These are phyloP conservation scores for Melieria crassipennis DNA, from an alignment of 2,888 invertebrate genomes.

Conservation along the genomic window DNA sequence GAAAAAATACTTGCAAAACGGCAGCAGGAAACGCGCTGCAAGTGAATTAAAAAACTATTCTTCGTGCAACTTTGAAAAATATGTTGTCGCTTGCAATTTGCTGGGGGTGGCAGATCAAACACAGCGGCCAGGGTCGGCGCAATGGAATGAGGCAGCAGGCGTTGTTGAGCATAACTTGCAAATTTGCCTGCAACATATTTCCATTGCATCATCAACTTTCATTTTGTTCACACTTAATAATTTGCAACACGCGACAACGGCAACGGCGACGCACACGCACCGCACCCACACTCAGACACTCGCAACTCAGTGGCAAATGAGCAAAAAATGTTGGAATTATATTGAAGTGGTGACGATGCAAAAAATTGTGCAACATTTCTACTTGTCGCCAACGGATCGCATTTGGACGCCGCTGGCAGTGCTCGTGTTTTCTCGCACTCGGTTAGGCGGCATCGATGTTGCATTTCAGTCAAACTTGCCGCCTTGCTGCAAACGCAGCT, in stretches of 20 bases:
- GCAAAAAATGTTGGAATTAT: neutral
- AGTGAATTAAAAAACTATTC: slow-evolving; percentile 6
- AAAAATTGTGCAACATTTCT: neutral
- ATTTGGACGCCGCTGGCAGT: neutral
- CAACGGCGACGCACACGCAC: neutral
- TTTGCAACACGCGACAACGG: neutral
- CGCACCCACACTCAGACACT: neutral
- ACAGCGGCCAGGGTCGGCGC: neutral
- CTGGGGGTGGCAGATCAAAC: neutral
- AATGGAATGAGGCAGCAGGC: neutral
- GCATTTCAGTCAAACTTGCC: neutral
- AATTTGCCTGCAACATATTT: slow-evolving; percentile 6
- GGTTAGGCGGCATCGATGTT: neutral
- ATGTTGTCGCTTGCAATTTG: neutral
- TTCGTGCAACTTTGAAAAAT: neutral
- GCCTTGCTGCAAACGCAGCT: neutral
- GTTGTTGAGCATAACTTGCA: neutral
- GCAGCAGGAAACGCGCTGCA: neutral
- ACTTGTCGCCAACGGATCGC: neutral
- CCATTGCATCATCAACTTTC: slow-evolving; percentile 2
- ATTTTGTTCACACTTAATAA: slow-evolving; percentile 7
- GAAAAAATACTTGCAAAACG: neutral
- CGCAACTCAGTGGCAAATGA: neutral
- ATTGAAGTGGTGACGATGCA: neutral
- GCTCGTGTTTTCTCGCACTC: neutral